These are phyloP conservation scores for Galaxias olidus DNA, from an alignment of 2,797 vertebrate species.

Conservation along the genomic window DNA sequence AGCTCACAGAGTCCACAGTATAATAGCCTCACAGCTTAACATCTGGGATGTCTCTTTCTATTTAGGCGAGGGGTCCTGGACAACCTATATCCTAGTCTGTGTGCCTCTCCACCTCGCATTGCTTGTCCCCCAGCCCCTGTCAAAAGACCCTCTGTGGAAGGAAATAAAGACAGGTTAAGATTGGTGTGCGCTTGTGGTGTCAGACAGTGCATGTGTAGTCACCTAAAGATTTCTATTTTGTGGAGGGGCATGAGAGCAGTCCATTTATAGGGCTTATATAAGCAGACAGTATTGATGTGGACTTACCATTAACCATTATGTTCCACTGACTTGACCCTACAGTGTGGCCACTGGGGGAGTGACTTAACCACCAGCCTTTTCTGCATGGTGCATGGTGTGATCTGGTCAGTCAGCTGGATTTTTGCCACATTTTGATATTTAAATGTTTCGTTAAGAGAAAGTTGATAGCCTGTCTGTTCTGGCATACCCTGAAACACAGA, in stretches of 20 bases:
- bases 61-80: conserved; percentile 74
- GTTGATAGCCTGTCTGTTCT: not conserved
- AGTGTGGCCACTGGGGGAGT: conserved; percentile 14
- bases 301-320: conserved; percentile 1
- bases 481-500: not conserved
- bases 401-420: conserved; percentile 28
- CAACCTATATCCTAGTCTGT: conserved; percentile 63
- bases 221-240: not conserved
- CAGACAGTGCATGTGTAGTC: conserved; percentile 6
- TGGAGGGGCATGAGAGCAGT: too few relatives aligned
- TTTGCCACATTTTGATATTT: not conserved
- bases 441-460: not conserved
- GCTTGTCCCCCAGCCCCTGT: conserved; percentile 35
- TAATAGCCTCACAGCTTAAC: not conserved
- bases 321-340: conserved; percentile 27
- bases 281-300: not conserved
- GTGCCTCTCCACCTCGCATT: conserved; percentile 63
- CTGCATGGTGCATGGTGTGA: conserved; percentile 50
- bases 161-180: conserved; percentile 73
- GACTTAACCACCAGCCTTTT: conserved; percentile 19
- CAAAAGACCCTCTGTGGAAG: conserved; percentile 60
- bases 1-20: not conserved
- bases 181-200: not conserved
- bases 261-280: too few relatives aligned
- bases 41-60: conserved; percentile 44